Percentiles rank a stretch among this genome's conserved stretches.
These are phyloP conservation scores for Macaria notata DNA, from an alignment of 2,888 invertebrate species.

Conservation along the genomic window DNA sequence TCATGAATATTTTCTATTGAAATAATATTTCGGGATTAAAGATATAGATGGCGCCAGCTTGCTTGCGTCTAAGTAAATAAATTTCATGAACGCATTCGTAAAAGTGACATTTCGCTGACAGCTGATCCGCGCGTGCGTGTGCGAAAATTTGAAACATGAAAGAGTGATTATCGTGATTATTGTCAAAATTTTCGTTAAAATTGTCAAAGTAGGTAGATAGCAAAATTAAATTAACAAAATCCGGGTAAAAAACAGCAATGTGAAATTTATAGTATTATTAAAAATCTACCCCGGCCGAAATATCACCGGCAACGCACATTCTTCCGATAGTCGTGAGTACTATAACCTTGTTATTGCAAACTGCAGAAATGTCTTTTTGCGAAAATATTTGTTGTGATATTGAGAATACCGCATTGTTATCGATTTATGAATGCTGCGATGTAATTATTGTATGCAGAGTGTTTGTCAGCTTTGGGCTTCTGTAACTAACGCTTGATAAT, in stretches of 20 bases:
- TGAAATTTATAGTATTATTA: constrained; percentile 57
- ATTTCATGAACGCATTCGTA: constrained; percentile 25
- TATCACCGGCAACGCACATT: constrained; percentile 51
- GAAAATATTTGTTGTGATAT: constrained; percentile 28
- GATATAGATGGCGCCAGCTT: too few species aligned
- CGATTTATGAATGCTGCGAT: constrained; percentile 56
- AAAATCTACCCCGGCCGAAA: constrained; percentile 44
- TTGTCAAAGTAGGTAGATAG: constrained; percentile 37
- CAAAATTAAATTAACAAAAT: constrained; percentile 45
- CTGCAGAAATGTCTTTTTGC: constrained; percentile 23
- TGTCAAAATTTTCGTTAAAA: constrained; percentile 63
- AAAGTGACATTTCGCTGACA: constrained; percentile 18
- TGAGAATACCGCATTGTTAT: constrained; percentile 65
- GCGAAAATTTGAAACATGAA: constrained; percentile 70
- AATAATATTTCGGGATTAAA: neutral
- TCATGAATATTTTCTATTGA: too few species aligned
- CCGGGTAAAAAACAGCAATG: constrained; percentile 58
- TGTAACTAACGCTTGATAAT: constrained; percentile 15
- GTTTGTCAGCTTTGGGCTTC: constrained; percentile 38
- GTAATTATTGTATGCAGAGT: constrained; percentile 45
- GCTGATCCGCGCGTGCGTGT: constrained; percentile 53
- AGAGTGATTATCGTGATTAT: constrained; percentile 43
- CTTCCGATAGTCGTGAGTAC: constrained; percentile 64
- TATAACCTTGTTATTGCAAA: constrained; percentile 41
- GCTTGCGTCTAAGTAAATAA: too few species aligned